These are phyloP conservation scores for Ciconia maguari DNA, from an alignment of 2,113 vertebrate genomes.

Conservation along the genomic window DNA sequence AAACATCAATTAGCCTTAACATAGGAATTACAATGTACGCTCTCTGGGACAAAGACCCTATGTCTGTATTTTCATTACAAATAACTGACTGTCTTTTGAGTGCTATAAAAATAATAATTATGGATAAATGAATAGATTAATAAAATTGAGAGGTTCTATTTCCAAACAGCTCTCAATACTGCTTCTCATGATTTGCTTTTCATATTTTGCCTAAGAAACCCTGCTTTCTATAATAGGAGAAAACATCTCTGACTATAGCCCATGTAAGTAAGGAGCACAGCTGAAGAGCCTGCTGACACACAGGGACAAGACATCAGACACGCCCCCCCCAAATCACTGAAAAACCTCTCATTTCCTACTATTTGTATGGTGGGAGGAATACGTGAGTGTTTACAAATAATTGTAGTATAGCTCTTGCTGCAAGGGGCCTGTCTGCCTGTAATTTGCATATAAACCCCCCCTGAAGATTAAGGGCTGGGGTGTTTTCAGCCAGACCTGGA, in stretches of 20 bases:
- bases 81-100: background rate
- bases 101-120: background rate
- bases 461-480: background rate
- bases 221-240: background rate
- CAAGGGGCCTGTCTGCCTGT: background rate
- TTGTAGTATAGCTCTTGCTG: background rate
- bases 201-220: background rate
- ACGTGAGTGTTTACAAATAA: background rate
- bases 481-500: background rate
- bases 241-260: background rate
- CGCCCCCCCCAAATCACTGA: background rate
- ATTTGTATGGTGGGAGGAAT: background rate
- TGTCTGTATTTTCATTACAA: background rate
- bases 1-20: background rate
- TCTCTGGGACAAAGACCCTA: background rate
- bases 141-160: background rate
- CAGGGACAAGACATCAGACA: background rate
- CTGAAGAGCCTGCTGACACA: background rate
- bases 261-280: background rate
- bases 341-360: background rate
- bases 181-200: background rate
- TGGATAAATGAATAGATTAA: background rate
- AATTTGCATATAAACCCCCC: background rate
- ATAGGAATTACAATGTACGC: background rate
- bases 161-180: background rate